Percentiles rank a stretch among this genome's conserved stretches.
phyloP scores from a whole-genome alignment of 2,113 vertebrate genomes.

The Gorsachius goisagi region DNA sequence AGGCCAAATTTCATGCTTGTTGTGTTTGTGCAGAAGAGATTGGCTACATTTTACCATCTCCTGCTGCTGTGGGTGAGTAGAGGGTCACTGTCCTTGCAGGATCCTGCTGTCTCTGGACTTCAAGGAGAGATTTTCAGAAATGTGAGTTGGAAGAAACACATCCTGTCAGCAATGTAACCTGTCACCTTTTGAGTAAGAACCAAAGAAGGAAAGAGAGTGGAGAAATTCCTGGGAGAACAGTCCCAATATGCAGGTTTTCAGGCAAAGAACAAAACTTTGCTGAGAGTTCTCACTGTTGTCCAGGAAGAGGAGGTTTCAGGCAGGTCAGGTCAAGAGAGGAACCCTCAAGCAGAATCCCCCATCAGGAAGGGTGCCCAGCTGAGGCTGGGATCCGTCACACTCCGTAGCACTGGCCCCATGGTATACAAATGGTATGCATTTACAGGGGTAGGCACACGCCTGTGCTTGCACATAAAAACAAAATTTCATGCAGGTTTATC shows the following conservation, averaged over 20 bases:
- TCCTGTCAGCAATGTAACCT: not conserved
- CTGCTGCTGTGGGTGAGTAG: not conserved
- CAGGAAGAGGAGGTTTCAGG: not conserved
- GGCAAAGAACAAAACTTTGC: not conserved
- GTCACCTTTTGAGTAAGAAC: not conserved
- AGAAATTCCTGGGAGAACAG: not conserved
- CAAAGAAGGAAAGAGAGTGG: not conserved
- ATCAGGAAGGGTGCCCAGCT: not conserved
- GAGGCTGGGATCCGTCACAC: not conserved
- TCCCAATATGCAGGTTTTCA: not conserved
- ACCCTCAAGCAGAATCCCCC: not conserved
- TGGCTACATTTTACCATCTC: not conserved
- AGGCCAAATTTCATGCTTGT: not conserved
- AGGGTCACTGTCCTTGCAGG: not conserved
- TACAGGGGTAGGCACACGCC: no score
- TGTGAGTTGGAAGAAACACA: not conserved
- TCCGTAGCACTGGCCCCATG: not conserved
- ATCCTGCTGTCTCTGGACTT: not conserved
- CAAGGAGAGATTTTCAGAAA: not conserved
- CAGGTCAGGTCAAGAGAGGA: not conserved
- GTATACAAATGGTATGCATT: accelerated
- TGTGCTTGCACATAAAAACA: not conserved
- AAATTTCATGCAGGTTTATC: not conserved
- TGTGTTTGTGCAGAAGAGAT: not conserved
- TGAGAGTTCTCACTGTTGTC: not conserved